phyloP scores from a whole-genome alignment of 2,797 vertebrate species.

The Xenops minutus region DNA sequence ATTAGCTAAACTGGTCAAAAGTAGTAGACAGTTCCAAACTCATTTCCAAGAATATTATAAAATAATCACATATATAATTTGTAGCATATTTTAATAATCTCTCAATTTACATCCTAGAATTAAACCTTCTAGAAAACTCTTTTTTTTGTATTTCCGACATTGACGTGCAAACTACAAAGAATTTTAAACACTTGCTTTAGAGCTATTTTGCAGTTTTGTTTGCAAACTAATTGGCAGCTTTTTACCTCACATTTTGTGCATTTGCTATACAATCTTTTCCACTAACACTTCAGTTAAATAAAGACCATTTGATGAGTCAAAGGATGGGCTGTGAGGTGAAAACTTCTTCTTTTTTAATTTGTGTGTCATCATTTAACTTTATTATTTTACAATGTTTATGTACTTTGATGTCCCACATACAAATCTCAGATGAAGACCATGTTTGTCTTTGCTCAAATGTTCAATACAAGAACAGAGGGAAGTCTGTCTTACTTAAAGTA shows the following conservation, averaged over 20 bases:
- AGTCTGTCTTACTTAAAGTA: neutral
- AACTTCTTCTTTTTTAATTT: neutral
- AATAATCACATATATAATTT: neutral
- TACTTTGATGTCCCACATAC: neutral
- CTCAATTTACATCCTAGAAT: neutral
- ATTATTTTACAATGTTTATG: rapidly evolving
- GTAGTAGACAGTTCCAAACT: neutral
- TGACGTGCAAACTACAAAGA: neutral
- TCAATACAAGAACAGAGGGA: neutral
- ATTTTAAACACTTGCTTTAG: neutral
- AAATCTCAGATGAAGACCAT: neutral
- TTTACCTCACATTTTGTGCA: neutral
- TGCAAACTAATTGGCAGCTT: neutral
- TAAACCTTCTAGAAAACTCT: neutral
- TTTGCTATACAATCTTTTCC: neutral
- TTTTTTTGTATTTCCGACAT: neutral
- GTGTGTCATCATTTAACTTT: neutral
- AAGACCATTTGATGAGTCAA: rapidly evolving
- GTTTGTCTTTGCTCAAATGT: neutral
- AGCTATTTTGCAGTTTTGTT: neutral
- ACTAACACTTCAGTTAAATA: neutral
- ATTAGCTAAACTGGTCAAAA: neutral
- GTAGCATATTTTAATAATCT: neutral
- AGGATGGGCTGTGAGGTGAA: neutral
- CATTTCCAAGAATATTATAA: neutral